Evolutionary conservation across 2,797 vertebrate species (phyloP).

Genomic region (Sternarchorhynchus goeldii): DNA sequence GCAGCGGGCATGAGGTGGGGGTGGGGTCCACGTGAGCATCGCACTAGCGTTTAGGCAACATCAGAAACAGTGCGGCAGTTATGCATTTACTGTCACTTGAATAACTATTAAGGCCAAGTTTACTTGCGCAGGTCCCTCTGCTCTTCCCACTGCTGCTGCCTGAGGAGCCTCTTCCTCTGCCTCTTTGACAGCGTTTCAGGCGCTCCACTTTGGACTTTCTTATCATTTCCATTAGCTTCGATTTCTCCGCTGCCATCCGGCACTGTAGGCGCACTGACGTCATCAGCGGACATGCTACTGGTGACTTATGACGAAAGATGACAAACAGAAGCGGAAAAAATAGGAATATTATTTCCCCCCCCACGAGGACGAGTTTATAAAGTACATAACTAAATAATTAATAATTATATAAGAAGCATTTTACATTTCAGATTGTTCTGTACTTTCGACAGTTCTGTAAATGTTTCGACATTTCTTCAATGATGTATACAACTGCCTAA

Average conservation of each 20-base stretch:
- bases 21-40: too few relatives aligned
- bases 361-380: too few relatives aligned
- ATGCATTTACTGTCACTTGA: neutral
- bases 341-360: neutral
- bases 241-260: conserved; percentile 10
- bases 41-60: too few relatives aligned
- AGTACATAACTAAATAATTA: too few relatives aligned
- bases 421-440: too few relatives aligned
- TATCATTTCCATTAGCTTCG: conserved; percentile 8
- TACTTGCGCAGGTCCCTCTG: conserved; percentile 90
- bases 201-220: conserved; percentile 26
- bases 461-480: too few relatives aligned
- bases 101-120: conserved; percentile 40
- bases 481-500: too few relatives aligned
- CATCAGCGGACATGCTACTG: conserved; percentile 21
- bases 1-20: conserved; percentile 19
- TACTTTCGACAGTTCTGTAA: too few relatives aligned
- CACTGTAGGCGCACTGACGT: conserved; percentile 4
- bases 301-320: neutral
- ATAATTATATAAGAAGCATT: too few relatives aligned
- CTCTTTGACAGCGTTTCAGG: conserved; percentile 81
- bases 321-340: neutral
- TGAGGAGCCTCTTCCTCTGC: conserved; percentile 88
- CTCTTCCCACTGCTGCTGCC: conserved; percentile 94
- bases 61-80: too few relatives aligned